phyloP scores from a whole-genome alignment of 2,113 vertebrate genomes.

The Gila orcuttii region DNA sequence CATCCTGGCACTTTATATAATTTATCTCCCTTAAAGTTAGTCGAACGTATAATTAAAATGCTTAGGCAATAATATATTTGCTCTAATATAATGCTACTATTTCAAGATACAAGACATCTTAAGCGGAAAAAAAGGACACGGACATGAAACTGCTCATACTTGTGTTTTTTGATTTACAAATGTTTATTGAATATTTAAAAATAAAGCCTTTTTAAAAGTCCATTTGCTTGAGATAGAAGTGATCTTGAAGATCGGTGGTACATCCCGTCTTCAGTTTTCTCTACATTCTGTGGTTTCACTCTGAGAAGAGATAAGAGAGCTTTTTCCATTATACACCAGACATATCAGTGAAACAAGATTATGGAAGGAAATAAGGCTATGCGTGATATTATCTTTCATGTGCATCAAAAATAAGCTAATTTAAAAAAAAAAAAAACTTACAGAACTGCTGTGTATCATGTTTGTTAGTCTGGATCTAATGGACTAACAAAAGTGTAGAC shows the following conservation, averaged over 20 bases:
- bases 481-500: not conserved
- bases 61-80: not conserved
- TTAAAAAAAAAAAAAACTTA: no score
- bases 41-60: not conserved
- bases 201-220: not conserved
- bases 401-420: no score
- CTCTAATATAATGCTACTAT: not conserved
- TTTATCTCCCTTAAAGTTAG: not conserved
- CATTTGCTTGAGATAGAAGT: not conserved
- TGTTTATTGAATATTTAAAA: not conserved
- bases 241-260: not conserved
- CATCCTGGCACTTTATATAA: not conserved
- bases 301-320: not conserved
- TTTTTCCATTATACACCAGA: not conserved
- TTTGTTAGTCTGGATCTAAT: not conserved
- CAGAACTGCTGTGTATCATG: no score
- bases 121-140: not conserved
- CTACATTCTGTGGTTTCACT: not conserved
- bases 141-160: not conserved
- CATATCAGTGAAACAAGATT: not conserved
- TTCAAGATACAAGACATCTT: not conserved
- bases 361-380: not conserved
- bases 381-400: not conserved
- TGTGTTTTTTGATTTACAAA: not conserved
- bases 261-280: not conserved